These are phyloP conservation scores for Murina feae DNA, from an alignment of 2,113 vertebrate genomes.

Conservation along the genomic window DNA sequence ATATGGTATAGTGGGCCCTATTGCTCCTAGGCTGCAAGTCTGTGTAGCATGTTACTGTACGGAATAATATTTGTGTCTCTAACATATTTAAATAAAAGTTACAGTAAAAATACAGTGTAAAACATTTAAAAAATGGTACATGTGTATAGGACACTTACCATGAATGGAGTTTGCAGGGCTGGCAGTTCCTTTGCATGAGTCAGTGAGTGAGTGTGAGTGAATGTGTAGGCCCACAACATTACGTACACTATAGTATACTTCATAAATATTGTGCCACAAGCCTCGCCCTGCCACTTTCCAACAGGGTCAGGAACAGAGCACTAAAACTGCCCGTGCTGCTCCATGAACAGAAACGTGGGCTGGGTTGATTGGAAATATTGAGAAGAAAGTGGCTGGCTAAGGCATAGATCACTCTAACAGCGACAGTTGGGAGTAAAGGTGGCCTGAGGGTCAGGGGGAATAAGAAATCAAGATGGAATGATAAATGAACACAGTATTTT, in stretches of 20 bases:
- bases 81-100: background rate
- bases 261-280: background rate
- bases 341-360: background rate
- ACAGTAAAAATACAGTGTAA: background rate
- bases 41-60: background rate
- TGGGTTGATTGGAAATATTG: background rate
- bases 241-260: background rate
- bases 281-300: background rate
- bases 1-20: background rate
- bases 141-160: background rate
- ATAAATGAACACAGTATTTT: background rate
- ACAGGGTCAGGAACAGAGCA: background rate
- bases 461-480: background rate
- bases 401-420: background rate
- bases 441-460: background rate
- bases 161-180: background rate
- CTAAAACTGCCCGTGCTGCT: background rate
- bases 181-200: background rate
- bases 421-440: background rate
- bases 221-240: background rate
- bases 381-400: background rate
- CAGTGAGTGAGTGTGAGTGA: background rate
- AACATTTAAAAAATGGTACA: background rate
- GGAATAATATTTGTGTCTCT: background rate
- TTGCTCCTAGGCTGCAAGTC: background rate